phyloP scores from a whole-genome alignment of 1,140 invertebrate species.

The Telenomus remus region DNA sequence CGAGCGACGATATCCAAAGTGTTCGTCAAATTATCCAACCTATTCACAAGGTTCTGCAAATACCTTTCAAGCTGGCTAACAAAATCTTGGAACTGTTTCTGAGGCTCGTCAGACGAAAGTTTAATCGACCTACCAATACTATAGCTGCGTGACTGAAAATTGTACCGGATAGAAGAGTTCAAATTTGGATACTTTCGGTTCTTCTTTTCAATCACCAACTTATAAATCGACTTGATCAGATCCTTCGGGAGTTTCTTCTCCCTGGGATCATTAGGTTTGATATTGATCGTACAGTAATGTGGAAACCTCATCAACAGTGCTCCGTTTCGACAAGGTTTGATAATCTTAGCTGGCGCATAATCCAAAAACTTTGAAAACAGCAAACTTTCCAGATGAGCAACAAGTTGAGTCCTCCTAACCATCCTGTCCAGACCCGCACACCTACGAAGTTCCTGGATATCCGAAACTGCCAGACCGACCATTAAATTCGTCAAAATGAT shows the following conservation, averaged over 20 bases:
- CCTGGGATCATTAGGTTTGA: constrained; percentile 86
- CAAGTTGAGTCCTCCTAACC: constrained; percentile 86
- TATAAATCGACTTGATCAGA: constrained; percentile 82
- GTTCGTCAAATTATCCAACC: constrained; percentile 60
- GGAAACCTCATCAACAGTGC: constrained; percentile 83
- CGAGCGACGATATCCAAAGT: constrained; percentile 61
- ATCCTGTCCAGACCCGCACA: constrained; percentile 86
- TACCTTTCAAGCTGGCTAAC: constrained; percentile 63
- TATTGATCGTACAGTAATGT: constrained; percentile 81
- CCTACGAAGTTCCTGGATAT: constrained; percentile 88
- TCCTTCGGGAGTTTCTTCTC: constrained; percentile 85
- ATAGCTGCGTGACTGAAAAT: constrained; percentile 8
- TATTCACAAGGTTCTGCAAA: constrained; percentile 60
- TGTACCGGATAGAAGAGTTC: constrained; percentile 45
- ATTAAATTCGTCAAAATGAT: constrained; percentile 90
- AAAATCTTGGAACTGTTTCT: constrained; percentile 63
- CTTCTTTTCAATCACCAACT: constrained; percentile 82
- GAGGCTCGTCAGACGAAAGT: constrained; percentile 57
- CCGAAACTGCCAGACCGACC: constrained; percentile 89
- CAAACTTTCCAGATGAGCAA: constrained; percentile 86
- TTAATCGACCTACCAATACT: constrained; percentile 28
- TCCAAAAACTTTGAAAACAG: constrained; percentile 84
- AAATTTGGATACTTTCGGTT: constrained; percentile 68
- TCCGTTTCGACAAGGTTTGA: constrained; percentile 80
- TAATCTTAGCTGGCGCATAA: constrained; percentile 79